Evolutionary conservation across 2,888 invertebrate genomes (phyloP).

Genomic region (Tipula lateralis): DNA sequence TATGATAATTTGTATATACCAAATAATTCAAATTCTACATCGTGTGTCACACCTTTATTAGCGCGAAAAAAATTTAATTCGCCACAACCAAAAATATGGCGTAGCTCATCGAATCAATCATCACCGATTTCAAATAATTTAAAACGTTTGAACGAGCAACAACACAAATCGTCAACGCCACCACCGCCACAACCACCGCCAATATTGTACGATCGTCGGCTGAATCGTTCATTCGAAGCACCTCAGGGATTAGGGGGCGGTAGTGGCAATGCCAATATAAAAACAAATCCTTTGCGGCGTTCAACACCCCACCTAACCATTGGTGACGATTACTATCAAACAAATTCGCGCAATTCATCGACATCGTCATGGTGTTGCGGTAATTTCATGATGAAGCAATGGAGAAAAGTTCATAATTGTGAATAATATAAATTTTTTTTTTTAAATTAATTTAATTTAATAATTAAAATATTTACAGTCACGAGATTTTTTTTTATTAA

Average conservation of each 20-base stretch:
- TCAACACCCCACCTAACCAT: slow-evolving; percentile 46
- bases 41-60: slow-evolving; percentile 46
- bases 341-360: slow-evolving; percentile 45
- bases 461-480: background rate
- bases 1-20: slow-evolving; percentile 44
- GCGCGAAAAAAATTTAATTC: slow-evolving; percentile 45
- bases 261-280: slow-evolving; percentile 34
- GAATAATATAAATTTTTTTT: slow-evolving; percentile 49
- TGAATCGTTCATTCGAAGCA: slow-evolving; percentile 49
- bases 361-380: slow-evolving; percentile 67
- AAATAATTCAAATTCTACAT: background rate
- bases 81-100: slow-evolving; percentile 36
- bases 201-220: slow-evolving; percentile 47
- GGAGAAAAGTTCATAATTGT: slow-evolving; percentile 69
- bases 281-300: slow-evolving; percentile 44
- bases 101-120: slow-evolving; percentile 33
- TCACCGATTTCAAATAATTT: slow-evolving; percentile 33
- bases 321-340: slow-evolving; percentile 35
- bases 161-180: slow-evolving; percentile 32
- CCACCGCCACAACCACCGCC: slow-evolving; percentile 6
- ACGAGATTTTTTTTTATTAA: background rate
- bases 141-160: slow-evolving; percentile 34
- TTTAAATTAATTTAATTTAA: background rate
- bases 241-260: slow-evolving; percentile 39
- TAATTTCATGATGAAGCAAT: slow-evolving; percentile 68